Evolutionary conservation across 2,888 invertebrate genomes (phyloP), one percentile per base, ranked within the genome.

Genomic region (Parelbella ahira): DNA sequence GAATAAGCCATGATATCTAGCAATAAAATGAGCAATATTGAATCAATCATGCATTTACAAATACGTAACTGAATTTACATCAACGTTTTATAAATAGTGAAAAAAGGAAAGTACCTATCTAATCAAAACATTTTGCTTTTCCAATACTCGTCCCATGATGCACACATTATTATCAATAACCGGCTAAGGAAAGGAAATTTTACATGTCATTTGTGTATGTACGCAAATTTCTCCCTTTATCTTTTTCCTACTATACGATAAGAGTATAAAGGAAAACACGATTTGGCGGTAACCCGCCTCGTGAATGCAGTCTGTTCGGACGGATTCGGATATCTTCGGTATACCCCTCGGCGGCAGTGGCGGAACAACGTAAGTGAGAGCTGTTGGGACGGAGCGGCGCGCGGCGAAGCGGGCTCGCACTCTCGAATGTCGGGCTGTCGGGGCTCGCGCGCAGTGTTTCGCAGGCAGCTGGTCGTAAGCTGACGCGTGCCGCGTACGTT

Each of bases 221-320:
- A 19, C 5, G 19, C 24, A 20, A 25, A 33, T 42, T 42, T 41
- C 23, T 21, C 28, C 23, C 28, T 25, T 21, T 28, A 23, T 32
- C 41, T 25, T 5, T 20, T 6, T 8, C 8, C 39, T 12, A 27
- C 12, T 23, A 43, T 47, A 50, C 48, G 53, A 65, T 49, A 49
- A 23, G 66, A 73, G 63, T 53, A 68, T 68, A 65, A 60, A 60
- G 53, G 70, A 62, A 56, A 61, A 62, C 63, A 54, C 56, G 57
- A 64, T 60, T 70, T 67, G 63, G 63, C 66, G 65, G 63, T 58
- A 64, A 71, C 63, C 54, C 60, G 58, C 57, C 32, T 42, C 43
- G 34, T 45, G 36, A 29, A 48, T 44, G 42, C 21, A 28, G 21
- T 38, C 20, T 11, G 23, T 7, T 44, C 78, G 76, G 68, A 58